Conservation (phyloP, 2,888 invertebrate genomes). For the Eutolmus rufibarbis region DNA sequence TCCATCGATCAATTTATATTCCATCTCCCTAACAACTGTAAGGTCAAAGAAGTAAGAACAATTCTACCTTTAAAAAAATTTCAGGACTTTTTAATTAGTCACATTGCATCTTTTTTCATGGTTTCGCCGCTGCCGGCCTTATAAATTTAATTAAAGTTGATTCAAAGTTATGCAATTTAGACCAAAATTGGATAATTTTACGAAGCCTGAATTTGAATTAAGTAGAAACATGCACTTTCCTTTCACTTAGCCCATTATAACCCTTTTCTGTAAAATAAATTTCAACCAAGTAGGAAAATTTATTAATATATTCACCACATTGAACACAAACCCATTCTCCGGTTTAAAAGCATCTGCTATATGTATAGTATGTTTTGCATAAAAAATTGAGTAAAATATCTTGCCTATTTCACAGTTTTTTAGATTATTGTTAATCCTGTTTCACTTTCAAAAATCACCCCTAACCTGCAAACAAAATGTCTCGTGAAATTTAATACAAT, state of each 20-base stretch:
- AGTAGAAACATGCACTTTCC: not conserved
- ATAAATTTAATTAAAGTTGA: not conserved
- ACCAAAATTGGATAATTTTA: not conserved
- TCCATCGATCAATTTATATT: too few species aligned
- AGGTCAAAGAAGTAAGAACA: not conserved
- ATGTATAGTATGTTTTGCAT: not conserved
- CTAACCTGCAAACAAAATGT: not conserved
- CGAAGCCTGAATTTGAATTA: not conserved
- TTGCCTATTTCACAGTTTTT: not conserved
- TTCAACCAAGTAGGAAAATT: not conserved
- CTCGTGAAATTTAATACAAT: not conserved
- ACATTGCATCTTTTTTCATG: not conserved
- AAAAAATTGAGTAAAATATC: not conserved
- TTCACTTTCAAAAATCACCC: not conserved
- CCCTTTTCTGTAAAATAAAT: not conserved
- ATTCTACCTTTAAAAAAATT: too few species aligned
- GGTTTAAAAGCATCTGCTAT: not conserved
- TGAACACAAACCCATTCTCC: not conserved
- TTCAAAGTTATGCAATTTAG: not conserved
- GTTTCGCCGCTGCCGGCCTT: not conserved
- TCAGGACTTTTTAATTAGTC: not conserved
- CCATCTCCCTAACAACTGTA: not conserved
- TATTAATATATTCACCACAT: not conserved
- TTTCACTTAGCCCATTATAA: not conserved
- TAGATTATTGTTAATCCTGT: not conserved